A percentile compares a stretch with the other conserved stretches of the same genome.
Evolutionary conservation across 2,113 vertebrate species (phyloP).

Genomic region (Gobius niger): DNA sequence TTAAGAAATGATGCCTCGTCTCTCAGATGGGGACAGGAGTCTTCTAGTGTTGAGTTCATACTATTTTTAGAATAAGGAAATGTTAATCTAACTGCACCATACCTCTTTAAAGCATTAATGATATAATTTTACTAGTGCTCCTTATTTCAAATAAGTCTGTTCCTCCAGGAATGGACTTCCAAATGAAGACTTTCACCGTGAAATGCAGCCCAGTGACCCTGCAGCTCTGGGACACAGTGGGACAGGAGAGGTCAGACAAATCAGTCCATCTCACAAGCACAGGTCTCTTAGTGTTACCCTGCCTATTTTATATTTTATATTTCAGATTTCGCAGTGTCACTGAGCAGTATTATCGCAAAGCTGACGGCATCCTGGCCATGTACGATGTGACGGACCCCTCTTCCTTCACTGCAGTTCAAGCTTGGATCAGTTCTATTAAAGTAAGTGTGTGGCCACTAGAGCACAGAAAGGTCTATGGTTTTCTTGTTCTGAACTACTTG

Average conservation of each 20-base stretch:
- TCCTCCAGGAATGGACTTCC: conserved; percentile 79
- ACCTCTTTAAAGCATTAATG: too few species aligned
- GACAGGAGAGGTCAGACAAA: conserved; percentile 80
- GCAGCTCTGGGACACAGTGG: conserved; percentile 87
- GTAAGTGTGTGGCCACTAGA: conserved; percentile 58
- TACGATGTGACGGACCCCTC: conserved; percentile 75
- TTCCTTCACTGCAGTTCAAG: conserved; percentile 74
- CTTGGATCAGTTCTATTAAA: conserved; percentile 81
- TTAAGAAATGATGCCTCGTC: too few species aligned
- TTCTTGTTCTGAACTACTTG: too few species aligned
- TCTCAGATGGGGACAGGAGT: too few species aligned
- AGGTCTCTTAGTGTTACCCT: too few species aligned
- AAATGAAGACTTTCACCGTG: conserved; percentile 79
- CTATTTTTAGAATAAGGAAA: too few species aligned
- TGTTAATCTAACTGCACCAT: too few species aligned
- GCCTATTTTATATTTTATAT: neutral
- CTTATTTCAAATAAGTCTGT: neutral
- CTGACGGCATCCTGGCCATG: conserved; percentile 80
- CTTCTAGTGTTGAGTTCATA: too few species aligned
- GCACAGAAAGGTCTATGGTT: conserved; percentile 42
- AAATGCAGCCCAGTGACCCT: conserved; percentile 75
- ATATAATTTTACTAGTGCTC: neutral
- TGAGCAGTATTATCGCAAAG: conserved; percentile 83
- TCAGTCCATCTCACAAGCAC: neutral
- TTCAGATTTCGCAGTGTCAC: conserved; percentile 82